A percentile compares a stretch with the other conserved stretches of the same genome.
These are phyloP conservation scores for Orgyia antiqua DNA, from an alignment of 2,888 invertebrate species.

Conservation along the genomic window DNA sequence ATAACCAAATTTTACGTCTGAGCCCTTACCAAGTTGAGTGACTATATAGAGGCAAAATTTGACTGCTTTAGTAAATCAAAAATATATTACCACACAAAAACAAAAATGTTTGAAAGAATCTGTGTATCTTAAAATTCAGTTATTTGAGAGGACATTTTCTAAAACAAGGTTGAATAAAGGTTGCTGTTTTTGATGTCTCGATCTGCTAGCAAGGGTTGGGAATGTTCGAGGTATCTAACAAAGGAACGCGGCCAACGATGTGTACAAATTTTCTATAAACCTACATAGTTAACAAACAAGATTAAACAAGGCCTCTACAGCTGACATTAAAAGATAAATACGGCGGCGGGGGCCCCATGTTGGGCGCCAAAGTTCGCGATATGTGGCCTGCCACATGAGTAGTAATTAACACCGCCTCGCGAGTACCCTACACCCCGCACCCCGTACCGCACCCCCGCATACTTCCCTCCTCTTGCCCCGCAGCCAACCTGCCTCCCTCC, in stretches of 20 bases:
- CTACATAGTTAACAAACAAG: conserved; percentile 39
- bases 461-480: conserved; percentile 5
- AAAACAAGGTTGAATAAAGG: too few species aligned
- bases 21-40: too few species aligned
- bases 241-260: conserved; percentile 53
- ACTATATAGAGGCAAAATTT: too few species aligned
- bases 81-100: too few species aligned
- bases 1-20: too few species aligned
- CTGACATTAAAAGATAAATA: conserved; percentile 66
- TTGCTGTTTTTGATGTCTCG: too few species aligned
- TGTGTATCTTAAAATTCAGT: too few species aligned
- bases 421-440: conserved; percentile 27
- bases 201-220: conserved; percentile 58
- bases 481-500: conserved; percentile 19
- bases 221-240: conserved; percentile 60
- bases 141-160: too few species aligned
- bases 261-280: conserved; percentile 44
- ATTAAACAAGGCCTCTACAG: conserved; percentile 41
- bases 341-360: conserved; percentile 46
- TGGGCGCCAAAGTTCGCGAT: conserved; percentile 73
- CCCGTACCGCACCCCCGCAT: conserved; percentile 19
- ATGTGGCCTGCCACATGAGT: conserved; percentile 72
- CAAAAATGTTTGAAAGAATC: too few species aligned
- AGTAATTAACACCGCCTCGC: conserved; percentile 72
- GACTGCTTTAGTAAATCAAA: too few species aligned